phyloP scores from a whole-genome alignment of 2,888 invertebrate genomes.

The Campoletis raptor region DNA sequence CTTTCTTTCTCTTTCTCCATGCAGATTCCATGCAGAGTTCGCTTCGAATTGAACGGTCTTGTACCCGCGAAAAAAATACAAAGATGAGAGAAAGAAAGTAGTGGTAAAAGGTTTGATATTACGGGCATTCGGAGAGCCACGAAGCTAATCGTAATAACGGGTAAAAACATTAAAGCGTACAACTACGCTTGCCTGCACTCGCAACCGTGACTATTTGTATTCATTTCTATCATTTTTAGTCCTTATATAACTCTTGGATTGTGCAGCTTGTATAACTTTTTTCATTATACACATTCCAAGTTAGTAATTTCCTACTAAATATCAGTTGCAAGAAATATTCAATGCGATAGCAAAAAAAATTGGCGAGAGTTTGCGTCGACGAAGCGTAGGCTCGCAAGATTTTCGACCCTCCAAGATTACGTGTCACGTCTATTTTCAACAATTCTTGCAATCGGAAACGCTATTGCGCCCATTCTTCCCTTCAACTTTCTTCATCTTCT shows the following conservation, averaged over 20 bases:
- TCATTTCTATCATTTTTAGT: conserved; percentile 4
- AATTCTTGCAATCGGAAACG: background rate
- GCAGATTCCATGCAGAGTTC: background rate
- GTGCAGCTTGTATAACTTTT: conserved; percentile 6
- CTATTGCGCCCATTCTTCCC: background rate
- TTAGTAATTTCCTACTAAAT: background rate
- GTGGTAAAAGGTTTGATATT: conserved; percentile 16
- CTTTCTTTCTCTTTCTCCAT: conserved; percentile 18
- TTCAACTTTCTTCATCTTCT: background rate
- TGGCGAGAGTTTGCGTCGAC: background rate
- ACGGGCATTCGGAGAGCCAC: conserved; percentile 15
- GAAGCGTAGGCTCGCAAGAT: background rate
- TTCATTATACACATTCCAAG: background rate
- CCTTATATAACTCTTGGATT: background rate
- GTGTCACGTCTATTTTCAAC: background rate
- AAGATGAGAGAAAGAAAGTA: conserved; percentile 5
- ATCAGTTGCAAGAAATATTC: background rate
- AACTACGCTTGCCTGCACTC: conserved; percentile 38
- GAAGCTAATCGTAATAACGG: conserved; percentile 66
- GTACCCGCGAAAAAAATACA: conserved; percentile 10
- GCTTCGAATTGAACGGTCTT: conserved; percentile 52
- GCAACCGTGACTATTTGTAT: conserved; percentile 11
- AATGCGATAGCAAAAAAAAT: background rate
- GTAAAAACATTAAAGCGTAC: conserved; percentile 44
- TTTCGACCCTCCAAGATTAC: background rate